Evolutionary conservation across 1,140 invertebrate genomes (phyloP), one percentile per base, ranked within the genome.

Genomic region (Drosophila orena): DNA sequence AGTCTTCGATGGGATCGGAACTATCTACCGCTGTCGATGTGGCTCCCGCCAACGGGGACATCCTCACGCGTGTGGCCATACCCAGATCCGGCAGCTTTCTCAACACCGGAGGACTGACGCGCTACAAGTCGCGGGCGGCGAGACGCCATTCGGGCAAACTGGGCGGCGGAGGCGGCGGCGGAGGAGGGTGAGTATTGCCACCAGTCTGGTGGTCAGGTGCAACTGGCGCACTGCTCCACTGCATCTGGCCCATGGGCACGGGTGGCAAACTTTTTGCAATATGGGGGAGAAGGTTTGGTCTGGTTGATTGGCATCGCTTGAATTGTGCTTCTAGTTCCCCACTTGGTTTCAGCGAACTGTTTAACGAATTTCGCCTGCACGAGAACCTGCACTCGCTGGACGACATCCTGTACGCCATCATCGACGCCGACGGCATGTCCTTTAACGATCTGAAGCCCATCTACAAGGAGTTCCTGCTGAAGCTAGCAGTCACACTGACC

Each of bases 381-480:
- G 97, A 97, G 92, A 97, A 97, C 72, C 93, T 97, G 24, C 96
- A 96, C 81, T 97, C 96, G 54, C 95, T 97, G 92, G 97, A 98
- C 91, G 97, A 97, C 83, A 97, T 98, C 57, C 93, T 98, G 14
- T 95, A 96, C 75, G 95, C 96, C 73, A 97, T 98, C 78, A 97
- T 98, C 66, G 96, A 97, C 93, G 95, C 96, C 1, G 96, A 97
- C 90, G 97, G 97, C 50, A 98, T 98, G 97, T 97, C 96, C 20
- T 98, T 97, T 92, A 98, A 97, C 93, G 97, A 97, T 77, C 93
- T 98, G 49, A 97, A 97, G 92, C 97, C 97, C 4, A 96, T 97
- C 40, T 97, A 98, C 90, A 97, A 97, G 92, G 97, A 98, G 93
- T 97, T 98, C 83, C 93, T 98, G 24, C 91, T 98, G 43, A 97